Evolutionary conservation across 2,113 vertebrate genomes (phyloP), one percentile per base, ranked within the genome.

Genomic region (Pica pica): DNA sequence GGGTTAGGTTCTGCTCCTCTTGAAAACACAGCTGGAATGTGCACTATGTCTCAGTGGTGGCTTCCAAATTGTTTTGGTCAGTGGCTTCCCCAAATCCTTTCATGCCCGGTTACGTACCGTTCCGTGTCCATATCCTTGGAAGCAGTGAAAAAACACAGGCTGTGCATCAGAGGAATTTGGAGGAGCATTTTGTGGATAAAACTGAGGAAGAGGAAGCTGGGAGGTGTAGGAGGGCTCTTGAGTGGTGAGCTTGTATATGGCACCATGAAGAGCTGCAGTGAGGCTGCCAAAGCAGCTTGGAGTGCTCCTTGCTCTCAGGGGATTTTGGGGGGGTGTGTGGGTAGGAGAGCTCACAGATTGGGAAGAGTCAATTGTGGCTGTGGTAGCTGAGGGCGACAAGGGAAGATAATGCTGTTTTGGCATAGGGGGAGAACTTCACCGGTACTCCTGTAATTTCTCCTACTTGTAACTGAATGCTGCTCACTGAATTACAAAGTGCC

Each of bases 11-110:
- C 63, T 89, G 22, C 39, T 59, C 9, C 16, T 69, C 23, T 37
- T 86, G 80, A 53, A 75, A 80, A 83, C 2, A 3, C 35, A 24
- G 3, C 47, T 70, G 79, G 39, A 75, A 53, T 37, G 23, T 28
- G 42, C 0, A 0, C 24, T 30, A 0, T n/a, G 33, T 53, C 60
- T 55, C 79, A 69, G 47, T 2, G 4, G 15, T 22, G n/a, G 10
- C 52, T 90, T 59, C 23, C 39, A 55, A 68, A 68, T 61, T 59
- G 30, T 33, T 85, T 85, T 65, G 20, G 16, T 47, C 30, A 41
- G 69, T 56, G 60, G 27, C 47, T 57, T 94, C 13, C n/a, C 11
- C 27, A 49, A 23, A 49, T 47, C 24, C 4, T 44, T 75, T 87
- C 27, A 37, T 24, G 12, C 9, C 9, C 16, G 8, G 4, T 81